Evolutionary conservation across 37 sponge, comb jelly and placozoan species (phyloP).

Genomic region (Mnemiopsis leidyi): DNA sequence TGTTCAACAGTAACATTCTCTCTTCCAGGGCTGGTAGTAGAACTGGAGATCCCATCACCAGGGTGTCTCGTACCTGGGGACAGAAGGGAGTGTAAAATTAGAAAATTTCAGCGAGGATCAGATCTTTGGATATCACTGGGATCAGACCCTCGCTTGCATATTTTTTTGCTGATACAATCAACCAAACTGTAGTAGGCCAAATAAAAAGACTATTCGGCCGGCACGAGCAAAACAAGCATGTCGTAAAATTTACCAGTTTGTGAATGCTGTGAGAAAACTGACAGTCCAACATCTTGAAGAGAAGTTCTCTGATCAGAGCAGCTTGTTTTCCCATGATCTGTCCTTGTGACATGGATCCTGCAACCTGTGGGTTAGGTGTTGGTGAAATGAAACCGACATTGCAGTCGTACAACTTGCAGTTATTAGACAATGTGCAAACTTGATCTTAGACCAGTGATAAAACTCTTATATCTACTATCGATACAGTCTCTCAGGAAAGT

Average conservation of each 20-base stretch:
- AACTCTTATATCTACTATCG: too few species aligned
- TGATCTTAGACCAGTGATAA: too few species aligned
- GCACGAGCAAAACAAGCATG: too few species aligned
- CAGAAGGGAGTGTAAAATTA: too few species aligned
- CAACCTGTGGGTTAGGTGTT: constrained; percentile 64
- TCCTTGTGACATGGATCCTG: constrained; percentile 53
- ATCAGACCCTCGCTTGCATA: too few species aligned
- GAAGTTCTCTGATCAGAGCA: constrained; percentile 3
- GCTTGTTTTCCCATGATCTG: constrained; percentile 53
- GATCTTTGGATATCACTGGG: neutral
- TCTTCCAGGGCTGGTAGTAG: constrained; percentile 82
- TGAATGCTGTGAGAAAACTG: neutral
- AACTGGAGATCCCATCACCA: constrained; percentile 74
- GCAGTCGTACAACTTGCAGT: too few species aligned
- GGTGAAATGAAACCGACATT: too few species aligned
- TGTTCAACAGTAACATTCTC: constrained; percentile 73
- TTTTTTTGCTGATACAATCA: too few species aligned
- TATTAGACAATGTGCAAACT: too few species aligned
- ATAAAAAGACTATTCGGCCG: neutral
- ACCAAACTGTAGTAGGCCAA: too few species aligned
- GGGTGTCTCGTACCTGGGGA: constrained; percentile 67
- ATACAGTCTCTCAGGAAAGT: too few species aligned
- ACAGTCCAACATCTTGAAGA: constrained; percentile 59
- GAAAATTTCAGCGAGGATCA: too few species aligned
- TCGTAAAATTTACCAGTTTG: neutral